Evolutionary conservation across 2,888 invertebrate genomes (phyloP).

Genomic region (Psylliodes chrysocephalus): DNA sequence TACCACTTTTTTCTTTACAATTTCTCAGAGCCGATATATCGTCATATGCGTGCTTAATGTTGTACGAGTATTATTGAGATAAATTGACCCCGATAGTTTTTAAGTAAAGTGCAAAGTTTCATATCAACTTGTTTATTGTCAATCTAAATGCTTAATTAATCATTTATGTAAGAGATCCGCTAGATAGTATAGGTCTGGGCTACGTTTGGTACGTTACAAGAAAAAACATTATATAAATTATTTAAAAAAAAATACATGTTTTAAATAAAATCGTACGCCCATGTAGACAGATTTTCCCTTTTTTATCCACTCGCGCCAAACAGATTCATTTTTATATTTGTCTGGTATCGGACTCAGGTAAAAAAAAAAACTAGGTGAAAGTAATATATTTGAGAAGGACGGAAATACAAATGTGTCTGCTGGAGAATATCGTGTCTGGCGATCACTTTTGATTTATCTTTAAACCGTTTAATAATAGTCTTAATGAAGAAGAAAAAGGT

Average conservation of each 20-base stretch:
- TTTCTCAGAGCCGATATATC: too few species aligned
- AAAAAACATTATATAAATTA: neutral
- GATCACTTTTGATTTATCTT: neutral
- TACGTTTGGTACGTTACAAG: neutral
- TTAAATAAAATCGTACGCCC: neutral
- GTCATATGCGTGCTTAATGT: too few species aligned
- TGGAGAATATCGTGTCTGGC: neutral
- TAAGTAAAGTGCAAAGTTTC: too few species aligned
- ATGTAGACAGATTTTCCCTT: slow-evolving; percentile 1
- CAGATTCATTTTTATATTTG: slow-evolving; percentile 6
- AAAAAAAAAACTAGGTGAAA: slow-evolving; percentile 21
- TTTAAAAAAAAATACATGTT: neutral
- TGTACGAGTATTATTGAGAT: too few species aligned
- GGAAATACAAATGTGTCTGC: neutral
- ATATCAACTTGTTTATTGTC: too few species aligned
- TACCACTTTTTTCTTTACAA: too few species aligned
- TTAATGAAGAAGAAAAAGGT: too few species aligned
- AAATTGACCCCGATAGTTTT: too few species aligned
- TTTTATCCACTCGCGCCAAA: slow-evolving; percentile 13
- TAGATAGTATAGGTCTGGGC: too few species aligned
- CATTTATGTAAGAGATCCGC: too few species aligned
- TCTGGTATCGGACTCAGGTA: slow-evolving; percentile 20
- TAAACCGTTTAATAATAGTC: neutral
- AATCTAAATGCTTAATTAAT: too few species aligned
- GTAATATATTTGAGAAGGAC: slow-evolving; percentile 13